These are phyloP conservation scores for Calephelis nemesis DNA, from an alignment of 1,140 invertebrate genomes.

Conservation along the genomic window DNA sequence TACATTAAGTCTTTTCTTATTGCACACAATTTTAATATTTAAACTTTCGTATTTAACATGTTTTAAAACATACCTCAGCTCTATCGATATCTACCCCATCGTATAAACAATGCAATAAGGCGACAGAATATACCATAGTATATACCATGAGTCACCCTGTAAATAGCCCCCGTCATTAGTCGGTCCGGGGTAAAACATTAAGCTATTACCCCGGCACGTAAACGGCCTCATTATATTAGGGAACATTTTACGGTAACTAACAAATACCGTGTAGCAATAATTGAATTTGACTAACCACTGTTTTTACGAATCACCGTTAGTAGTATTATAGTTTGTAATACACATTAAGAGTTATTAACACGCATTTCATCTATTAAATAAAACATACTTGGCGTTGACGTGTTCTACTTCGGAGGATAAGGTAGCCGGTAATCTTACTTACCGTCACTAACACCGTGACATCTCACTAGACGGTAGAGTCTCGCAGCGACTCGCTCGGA, in stretches of 20 bases:
- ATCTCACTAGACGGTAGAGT: too few relatives aligned
- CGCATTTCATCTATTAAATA: not conserved
- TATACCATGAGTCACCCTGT: not conserved
- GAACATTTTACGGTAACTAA: slow-evolving; percentile 11
- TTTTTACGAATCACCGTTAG: slow-evolving; percentile 5
- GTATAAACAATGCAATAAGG: too few relatives aligned
- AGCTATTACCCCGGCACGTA: slow-evolving; percentile 20
- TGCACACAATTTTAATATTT: too few relatives aligned
- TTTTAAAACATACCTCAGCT: too few relatives aligned
- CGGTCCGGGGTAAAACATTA: slow-evolving; percentile 23
- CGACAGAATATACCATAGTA: not conserved
- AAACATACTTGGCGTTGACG: too few relatives aligned
- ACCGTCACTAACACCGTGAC: too few relatives aligned
- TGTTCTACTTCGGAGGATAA: too few relatives aligned
- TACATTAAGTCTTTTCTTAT: too few relatives aligned
- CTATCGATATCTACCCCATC: too few relatives aligned
- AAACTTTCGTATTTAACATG: too few relatives aligned
- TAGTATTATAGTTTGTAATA: not conserved
- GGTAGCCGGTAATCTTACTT: too few relatives aligned
- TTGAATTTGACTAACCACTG: slow-evolving; percentile 14
- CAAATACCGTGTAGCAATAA: slow-evolving; percentile 13
- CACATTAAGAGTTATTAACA: not conserved
- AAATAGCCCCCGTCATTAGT: slow-evolving; percentile 20
- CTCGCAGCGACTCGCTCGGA: too few relatives aligned
- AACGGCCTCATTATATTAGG: slow-evolving; percentile 18